A percentile compares a stretch with the other conserved stretches of the same genome.
phyloP scores from a whole-genome alignment of 2,888 invertebrate genomes.

The Agapostemon virescens region DNA sequence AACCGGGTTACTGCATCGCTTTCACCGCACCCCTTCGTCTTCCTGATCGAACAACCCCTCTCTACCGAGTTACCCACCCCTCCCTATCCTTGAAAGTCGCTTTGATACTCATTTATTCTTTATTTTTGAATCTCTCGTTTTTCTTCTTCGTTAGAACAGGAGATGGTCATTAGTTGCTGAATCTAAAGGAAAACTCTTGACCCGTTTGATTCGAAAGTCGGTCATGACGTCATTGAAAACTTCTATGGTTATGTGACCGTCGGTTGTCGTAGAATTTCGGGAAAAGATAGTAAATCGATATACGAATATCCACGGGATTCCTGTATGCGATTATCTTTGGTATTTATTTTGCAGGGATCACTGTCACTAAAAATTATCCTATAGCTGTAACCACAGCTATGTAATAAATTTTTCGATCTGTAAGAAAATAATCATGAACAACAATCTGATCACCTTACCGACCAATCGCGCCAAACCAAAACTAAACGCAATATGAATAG shows the following conservation, averaged over 20 bases:
- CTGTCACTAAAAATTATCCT: too few relatives aligned
- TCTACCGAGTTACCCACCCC: not conserved
- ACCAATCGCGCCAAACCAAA: too few relatives aligned
- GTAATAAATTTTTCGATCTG: not conserved
- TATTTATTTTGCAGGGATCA: not conserved
- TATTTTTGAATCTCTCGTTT: constrained; percentile 31
- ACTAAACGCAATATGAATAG: too few relatives aligned
- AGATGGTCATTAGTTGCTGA: constrained; percentile 29
- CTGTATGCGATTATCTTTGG: not conserved
- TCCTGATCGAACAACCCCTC: constrained; percentile 38
- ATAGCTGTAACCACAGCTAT: too few relatives aligned
- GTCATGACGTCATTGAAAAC: constrained; percentile 36
- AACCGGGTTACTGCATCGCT: constrained; percentile 77
- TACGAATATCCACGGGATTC: too few relatives aligned
- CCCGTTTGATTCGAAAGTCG: constrained; percentile 54
- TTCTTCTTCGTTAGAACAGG: constrained; percentile 39
- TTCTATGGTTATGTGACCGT: constrained; percentile 19
- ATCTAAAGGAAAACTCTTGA: constrained; percentile 45
- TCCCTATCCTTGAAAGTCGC: constrained; percentile 25
- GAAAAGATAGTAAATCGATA: too few relatives aligned
- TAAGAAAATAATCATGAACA: not conserved
- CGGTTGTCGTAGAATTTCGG: not conserved
- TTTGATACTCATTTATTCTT: constrained; percentile 34
- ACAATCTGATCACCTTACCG: too few relatives aligned
- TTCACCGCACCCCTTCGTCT: constrained; percentile 46